Percentiles rank a stretch among this genome's conserved stretches.
These are phyloP conservation scores for Psilanteris sp. DNA, from an alignment of 1,140 invertebrate genomes.

Conservation along the genomic window DNA sequence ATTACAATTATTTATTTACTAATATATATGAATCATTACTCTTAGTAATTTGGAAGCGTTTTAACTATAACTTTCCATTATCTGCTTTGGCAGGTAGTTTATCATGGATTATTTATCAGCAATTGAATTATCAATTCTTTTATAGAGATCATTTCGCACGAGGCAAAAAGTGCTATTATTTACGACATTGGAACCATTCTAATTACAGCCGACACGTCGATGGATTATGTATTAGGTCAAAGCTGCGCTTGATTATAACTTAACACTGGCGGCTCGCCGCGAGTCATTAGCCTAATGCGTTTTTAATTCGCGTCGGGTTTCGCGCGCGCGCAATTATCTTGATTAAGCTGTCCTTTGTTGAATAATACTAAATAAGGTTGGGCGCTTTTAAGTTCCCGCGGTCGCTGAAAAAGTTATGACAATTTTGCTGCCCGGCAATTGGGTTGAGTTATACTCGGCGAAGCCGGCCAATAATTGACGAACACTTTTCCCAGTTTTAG, in stretches of 20 bases:
- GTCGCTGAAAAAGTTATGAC: neutral
- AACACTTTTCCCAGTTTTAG: no score
- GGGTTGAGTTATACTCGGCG: neutral
- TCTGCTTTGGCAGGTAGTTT: no score
- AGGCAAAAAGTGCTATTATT: no score
- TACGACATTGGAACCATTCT: neutral
- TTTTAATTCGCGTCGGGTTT: conserved; percentile 62
- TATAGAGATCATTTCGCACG: no score
- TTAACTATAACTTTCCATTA: no score
- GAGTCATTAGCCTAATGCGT: conserved; percentile 66
- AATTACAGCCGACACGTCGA: conserved; percentile 19
- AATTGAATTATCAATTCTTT: no score
- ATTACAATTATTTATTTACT: no score
- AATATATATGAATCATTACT: no score
- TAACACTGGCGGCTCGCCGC: conserved; percentile 35
- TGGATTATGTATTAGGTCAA: conserved; percentile 30
- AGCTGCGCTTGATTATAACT: conserved; percentile 33
- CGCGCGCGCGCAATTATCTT: conserved; percentile 58
- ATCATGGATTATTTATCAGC: no score
- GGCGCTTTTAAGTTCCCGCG: neutral
- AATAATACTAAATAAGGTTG: conserved; percentile 16
- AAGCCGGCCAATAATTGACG: no score
- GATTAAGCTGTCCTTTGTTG: conserved; percentile 62
- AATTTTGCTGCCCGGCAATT: neutral
- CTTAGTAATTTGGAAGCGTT: no score